These are phyloP conservation scores for Antrozous pallidus DNA, from an alignment of 2,797 vertebrate genomes.

Conservation along the genomic window DNA sequence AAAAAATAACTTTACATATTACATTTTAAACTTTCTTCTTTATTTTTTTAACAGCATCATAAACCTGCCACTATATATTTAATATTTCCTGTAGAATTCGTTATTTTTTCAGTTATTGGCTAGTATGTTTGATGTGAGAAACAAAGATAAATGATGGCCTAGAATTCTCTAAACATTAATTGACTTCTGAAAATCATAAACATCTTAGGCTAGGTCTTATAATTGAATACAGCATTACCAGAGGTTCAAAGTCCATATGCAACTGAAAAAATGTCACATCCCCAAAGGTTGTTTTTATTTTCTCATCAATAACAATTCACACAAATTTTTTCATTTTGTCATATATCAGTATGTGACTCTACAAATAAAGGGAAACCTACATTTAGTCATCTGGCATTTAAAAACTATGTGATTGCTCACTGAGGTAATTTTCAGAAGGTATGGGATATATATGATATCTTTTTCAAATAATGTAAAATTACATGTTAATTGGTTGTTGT, in stretches of 20 bases:
- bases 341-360: not conserved
- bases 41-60: conserved; percentile 23
- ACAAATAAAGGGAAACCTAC: not conserved
- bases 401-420: not conserved
- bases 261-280: not conserved
- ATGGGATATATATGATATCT: not conserved
- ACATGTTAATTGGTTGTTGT: not conserved
- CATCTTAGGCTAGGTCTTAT: not conserved
- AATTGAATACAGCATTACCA: not conserved
- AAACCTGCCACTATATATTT: not conserved
- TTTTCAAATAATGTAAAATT: conserved; percentile 25
- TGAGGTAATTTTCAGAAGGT: not conserved
- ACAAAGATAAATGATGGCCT: conserved; percentile 18
- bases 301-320: not conserved
- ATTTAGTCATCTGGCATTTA: not conserved
- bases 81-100: conserved; percentile 15
- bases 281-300: not conserved
- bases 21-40: conserved; percentile 29
- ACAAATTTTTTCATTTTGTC: not conserved
- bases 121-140: not conserved
- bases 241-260: not conserved
- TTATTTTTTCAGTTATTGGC: not conserved
- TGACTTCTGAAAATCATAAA: conserved; percentile 27
- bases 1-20: not conserved
- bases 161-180: not conserved